Evolutionary conservation across 2,888 invertebrate species (phyloP).

Genomic region (Caradrina clavipalpis): DNA sequence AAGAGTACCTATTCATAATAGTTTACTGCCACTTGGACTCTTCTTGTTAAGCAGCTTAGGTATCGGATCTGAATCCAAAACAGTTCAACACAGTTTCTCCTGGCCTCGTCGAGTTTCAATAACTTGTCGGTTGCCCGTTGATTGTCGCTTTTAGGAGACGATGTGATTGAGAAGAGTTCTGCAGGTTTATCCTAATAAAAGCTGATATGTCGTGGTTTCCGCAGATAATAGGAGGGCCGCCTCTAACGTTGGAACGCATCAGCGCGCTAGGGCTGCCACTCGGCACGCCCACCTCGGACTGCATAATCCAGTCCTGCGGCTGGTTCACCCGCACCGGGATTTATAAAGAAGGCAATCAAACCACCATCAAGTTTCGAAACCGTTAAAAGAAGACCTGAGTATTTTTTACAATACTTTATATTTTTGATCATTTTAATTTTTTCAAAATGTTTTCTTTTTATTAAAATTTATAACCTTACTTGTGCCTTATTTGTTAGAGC

Average conservation of each 20-base stretch:
- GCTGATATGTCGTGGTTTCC: neutral
- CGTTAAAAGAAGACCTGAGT: slow-evolving; percentile 68
- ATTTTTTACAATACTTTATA: neutral
- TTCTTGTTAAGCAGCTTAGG: no score
- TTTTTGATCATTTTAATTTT: neutral
- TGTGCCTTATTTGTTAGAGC: neutral
- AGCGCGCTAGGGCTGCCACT: slow-evolving; percentile 85
- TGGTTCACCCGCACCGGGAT: slow-evolving; percentile 77
- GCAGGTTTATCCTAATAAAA: no score
- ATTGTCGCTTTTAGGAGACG: no score
- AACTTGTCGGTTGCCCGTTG: no score
- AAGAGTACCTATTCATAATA: no score
- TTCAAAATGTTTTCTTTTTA: neutral
- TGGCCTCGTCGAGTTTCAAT: no score
- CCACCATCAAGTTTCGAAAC: slow-evolving; percentile 82
- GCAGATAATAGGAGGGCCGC: slow-evolving; percentile 82
- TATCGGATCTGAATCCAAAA: no score
- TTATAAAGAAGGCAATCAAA: slow-evolving; percentile 78
- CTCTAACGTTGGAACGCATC: slow-evolving; percentile 83
- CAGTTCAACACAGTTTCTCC: no score
- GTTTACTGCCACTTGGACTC: no score
- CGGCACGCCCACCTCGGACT: slow-evolving; percentile 80
- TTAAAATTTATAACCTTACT: neutral
- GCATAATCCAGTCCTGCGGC: slow-evolving; percentile 78
- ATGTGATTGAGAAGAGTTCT: no score